Conservation (phyloP, 2,113 vertebrate genomes). For the Malurus cyaneus region DNA sequence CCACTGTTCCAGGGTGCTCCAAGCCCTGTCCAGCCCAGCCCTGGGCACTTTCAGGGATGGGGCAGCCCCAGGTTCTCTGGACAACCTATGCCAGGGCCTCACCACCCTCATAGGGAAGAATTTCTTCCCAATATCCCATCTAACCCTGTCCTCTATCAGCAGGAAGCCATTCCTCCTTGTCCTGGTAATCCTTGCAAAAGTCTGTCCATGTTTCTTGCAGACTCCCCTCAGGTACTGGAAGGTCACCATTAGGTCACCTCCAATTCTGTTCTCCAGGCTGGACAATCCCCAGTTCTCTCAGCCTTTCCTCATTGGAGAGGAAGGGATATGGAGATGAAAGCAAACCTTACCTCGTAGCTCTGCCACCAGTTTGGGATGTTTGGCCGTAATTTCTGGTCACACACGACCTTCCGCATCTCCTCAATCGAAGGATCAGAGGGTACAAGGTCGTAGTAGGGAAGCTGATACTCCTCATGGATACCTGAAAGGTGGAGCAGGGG, state of each 20-base stretch:
- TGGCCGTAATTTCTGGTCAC: conserved; percentile 94
- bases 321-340: not conserved
- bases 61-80: not conserved
- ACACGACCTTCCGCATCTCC: conserved; percentile 99
- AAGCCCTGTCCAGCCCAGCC: rapidly evolving
- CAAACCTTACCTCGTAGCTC: conserved; percentile 89
- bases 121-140: not conserved
- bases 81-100: not conserved
- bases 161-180: not conserved
- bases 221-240: not conserved
- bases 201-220: not conserved
- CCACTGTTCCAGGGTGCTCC: not conserved
- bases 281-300: not conserved
- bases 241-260: not conserved
- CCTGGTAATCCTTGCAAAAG: not conserved
- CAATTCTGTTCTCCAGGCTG: not conserved
- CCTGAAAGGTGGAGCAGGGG: conserved; percentile 71
- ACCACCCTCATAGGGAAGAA: rapidly evolving
- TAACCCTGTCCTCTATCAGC: not conserved
- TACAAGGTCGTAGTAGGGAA: conserved; percentile 96
- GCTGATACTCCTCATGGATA: conserved; percentile 97
- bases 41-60: not conserved
- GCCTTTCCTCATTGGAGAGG: not conserved
- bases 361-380: conserved; percentile 99
- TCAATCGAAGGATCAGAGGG: conserved; percentile 98